Conservation (phyloP, 2,797 vertebrate species). For the Tapirus indicus region DNA sequence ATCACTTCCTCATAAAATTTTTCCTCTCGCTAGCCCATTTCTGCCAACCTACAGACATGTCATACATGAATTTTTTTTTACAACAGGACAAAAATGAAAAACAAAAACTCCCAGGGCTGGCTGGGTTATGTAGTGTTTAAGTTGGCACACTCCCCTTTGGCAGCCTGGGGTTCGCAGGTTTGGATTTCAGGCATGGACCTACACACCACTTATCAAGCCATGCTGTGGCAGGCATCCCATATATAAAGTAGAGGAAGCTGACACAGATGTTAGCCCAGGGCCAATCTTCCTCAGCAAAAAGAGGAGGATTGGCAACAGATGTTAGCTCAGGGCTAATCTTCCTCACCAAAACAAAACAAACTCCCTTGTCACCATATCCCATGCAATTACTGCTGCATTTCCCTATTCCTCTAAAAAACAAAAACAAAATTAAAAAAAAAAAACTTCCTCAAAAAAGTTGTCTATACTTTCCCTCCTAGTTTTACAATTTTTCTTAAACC, state of each 20-base stretch:
- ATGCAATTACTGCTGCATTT: neutral
- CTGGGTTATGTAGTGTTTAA: too few species aligned
- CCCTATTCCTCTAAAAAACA: neutral
- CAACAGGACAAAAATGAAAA: neutral
- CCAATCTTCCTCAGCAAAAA: too few species aligned
- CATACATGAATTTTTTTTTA: neutral
- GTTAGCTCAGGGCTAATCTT: too few species aligned
- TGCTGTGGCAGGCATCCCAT: too few species aligned
- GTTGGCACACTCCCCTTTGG: too few species aligned
- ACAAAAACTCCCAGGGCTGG: too few species aligned
- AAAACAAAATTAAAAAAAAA: neutral
- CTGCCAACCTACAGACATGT: neutral
- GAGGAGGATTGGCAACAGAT: too few species aligned
- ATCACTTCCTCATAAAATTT: neutral
- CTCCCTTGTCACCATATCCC: neutral
- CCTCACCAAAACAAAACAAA: neutral
- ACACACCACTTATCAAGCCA: too few species aligned
- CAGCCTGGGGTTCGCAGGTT: too few species aligned
- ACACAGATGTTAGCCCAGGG: too few species aligned
- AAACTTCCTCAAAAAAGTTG: neutral
- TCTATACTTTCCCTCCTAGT: neutral
- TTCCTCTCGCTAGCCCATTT: neutral
- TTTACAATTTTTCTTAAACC: neutral
- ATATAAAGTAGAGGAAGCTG: too few species aligned
- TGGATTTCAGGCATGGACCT: too few species aligned